Percentiles rank a stretch among this genome's conserved stretches.
phyloP scores from a whole-genome alignment of 2,797 vertebrate genomes.

The Avahi laniger region DNA sequence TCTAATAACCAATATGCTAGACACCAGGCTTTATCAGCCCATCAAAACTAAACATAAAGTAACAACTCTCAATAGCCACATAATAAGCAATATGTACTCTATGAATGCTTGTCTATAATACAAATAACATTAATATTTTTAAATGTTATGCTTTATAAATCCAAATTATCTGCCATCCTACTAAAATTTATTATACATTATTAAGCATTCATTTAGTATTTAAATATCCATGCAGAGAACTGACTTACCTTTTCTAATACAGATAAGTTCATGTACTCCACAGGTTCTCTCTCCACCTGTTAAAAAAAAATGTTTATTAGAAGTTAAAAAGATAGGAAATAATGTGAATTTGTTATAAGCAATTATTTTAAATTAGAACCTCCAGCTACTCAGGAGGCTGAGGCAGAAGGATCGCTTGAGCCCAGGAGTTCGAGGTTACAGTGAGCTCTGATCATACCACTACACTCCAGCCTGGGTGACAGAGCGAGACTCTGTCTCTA shows the following conservation, averaged over 20 bases:
- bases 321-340: conserved; percentile 58
- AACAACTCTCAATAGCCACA: not conserved
- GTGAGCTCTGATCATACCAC: not conserved
- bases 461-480: not conserved
- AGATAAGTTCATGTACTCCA: conserved; percentile 98
- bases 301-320: conserved; percentile 85
- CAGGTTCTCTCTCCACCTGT: conserved; percentile 97
- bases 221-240: conserved; percentile 20
- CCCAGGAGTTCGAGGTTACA: not conserved
- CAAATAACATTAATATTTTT: not conserved
- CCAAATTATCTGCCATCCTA: conserved; percentile 37
- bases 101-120: not conserved
- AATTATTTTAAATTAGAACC: not conserved
- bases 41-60: not conserved
- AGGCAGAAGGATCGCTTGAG: not conserved
- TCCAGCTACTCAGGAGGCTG: not conserved
- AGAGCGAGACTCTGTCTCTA: not conserved
- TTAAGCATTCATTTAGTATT: not conserved
- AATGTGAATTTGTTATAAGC: conserved; percentile 20
- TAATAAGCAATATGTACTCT: not conserved
- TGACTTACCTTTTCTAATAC: conserved; percentile 96
- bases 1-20: conserved; percentile 16
- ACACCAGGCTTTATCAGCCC: conserved; percentile 27
- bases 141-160: not conserved
- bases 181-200: not conserved